A percentile compares a stretch with the other conserved stretches of the same genome.
phyloP scores from a whole-genome alignment of 2,113 vertebrate genomes.

The Podarcis raffonei region DNA sequence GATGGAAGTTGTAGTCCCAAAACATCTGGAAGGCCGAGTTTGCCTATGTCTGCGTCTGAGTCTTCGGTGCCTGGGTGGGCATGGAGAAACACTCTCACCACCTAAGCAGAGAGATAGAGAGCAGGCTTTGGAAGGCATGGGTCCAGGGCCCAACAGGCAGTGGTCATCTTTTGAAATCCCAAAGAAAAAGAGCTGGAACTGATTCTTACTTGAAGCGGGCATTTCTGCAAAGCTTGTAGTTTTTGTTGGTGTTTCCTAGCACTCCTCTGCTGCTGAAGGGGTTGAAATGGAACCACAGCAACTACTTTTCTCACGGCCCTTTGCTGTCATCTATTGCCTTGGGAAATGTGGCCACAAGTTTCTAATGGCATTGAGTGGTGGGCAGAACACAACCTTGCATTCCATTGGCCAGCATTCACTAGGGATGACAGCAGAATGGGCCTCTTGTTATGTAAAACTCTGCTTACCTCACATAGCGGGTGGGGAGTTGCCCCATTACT shows the following conservation, averaged over 20 bases:
- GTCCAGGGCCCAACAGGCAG: too few relatives aligned
- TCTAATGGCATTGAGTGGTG: neutral
- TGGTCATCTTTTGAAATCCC: neutral
- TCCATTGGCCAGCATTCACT: neutral
- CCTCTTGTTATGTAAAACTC: neutral
- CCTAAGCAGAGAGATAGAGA: too few relatives aligned
- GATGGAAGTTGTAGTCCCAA: too few relatives aligned
- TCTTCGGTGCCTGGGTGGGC: too few relatives aligned
- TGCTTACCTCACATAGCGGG: neutral
- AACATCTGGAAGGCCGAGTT: too few relatives aligned
- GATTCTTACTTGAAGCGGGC: neutral
- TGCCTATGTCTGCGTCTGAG: too few relatives aligned
- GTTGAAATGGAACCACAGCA: neutral
- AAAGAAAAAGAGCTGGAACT: too few relatives aligned
- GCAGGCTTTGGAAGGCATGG: too few relatives aligned
- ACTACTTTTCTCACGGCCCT: too few relatives aligned
- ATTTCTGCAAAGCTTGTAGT: neutral
- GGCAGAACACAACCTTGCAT: neutral
- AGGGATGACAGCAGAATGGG: slow-evolving; percentile 8
- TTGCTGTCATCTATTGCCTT: neutral
- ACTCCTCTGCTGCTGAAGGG: neutral
- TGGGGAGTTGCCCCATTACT: neutral
- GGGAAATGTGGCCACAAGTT: neutral
- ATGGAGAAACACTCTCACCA: too few relatives aligned
- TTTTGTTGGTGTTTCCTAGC: neutral